A percentile compares a stretch with the other conserved stretches of the same genome.
phyloP scores from a whole-genome alignment of 2,888 invertebrate genomes.

The Bruchidius siliquastri region DNA sequence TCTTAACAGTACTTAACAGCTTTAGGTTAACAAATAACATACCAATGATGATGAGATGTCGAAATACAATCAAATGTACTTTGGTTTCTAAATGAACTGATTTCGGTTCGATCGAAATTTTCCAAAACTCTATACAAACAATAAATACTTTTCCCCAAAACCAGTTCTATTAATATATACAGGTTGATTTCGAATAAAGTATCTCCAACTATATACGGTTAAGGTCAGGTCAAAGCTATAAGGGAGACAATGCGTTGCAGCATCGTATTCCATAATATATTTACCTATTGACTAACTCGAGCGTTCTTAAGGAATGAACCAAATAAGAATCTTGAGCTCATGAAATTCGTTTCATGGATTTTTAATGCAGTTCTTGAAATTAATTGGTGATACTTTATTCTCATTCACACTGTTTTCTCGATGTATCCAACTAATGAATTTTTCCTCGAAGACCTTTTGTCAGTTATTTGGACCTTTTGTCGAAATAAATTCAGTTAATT shows the following conservation, averaged over 20 bases:
- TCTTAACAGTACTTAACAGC: conserved; percentile 52
- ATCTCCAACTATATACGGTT: neutral
- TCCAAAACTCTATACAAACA: conserved; percentile 23
- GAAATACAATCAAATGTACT: conserved; percentile 43
- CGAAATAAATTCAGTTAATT: too few relatives aligned
- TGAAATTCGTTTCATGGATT: neutral
- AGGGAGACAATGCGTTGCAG: too few relatives aligned
- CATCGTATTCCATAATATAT: too few relatives aligned
- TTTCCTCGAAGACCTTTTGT: neutral
- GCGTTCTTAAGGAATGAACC: too few relatives aligned
- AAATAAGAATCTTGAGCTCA: neutral
- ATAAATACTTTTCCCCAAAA: conserved; percentile 15
- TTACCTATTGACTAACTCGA: too few relatives aligned
- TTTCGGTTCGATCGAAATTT: neutral
- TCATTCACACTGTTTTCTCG: neutral
- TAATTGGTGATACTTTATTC: neutral
- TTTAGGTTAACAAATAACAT: conserved; percentile 51
- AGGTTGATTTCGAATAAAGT: neutral
- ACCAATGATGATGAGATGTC: conserved; percentile 48
- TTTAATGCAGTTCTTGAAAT: neutral
- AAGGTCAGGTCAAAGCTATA: neutral
- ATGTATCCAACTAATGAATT: neutral
- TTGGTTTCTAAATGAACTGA: conserved; percentile 16
- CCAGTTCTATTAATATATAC: neutral
- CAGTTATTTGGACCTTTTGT: neutral